Evolutionary conservation across 2,113 vertebrate genomes (phyloP), one percentile per base, ranked within the genome.

Genomic region (Anguilla rostrata): DNA sequence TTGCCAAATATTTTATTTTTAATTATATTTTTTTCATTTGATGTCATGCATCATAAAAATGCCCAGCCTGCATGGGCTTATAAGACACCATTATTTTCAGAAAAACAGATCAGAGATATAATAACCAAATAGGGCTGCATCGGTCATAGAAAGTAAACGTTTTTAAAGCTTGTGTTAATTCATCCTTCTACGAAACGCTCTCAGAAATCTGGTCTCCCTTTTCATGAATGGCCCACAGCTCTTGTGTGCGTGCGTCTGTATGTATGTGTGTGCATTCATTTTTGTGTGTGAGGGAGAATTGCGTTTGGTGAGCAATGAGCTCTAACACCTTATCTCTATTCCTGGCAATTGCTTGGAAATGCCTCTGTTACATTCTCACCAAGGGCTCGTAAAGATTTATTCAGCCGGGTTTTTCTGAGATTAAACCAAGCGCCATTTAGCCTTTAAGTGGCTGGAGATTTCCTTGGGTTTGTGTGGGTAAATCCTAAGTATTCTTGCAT

Each of bases 341-440:
- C 20, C 20, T 63, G 60, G 63, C 26, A 71, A 20, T 20, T 16
- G 18, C 57, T 18, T n/a, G 1, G 22, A 71, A 71, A 71, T n/a
- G n/a, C 63, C 20, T 71, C 43, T 9, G 15, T 60, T 60, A 60
- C 12, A 60, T 60, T 60, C 57, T 60, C 57, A 60, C 86, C 39
- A 83, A n/a, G 53, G 34, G 16, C 84, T 41, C 26, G 39, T 86
- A 85, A 79, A 60, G 79, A 0, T 66, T 66, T 71, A 75, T 83
- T 71, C 83, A 49, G 84, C 75, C 39, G 56, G 84, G 43, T 88
- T 88, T 89, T 82, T 46, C 60, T 66, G 46, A 78, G 53, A 46
- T 39, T 79, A 49, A n/a, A 18, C 49, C 46, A 86, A 49, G 84
- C 34, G 34, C 34, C 82, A 29, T 39, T 83, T 71, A 82, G 15